phyloP scores from a whole-genome alignment of 2,113 vertebrate species.

The Syngnathus floridae region DNA sequence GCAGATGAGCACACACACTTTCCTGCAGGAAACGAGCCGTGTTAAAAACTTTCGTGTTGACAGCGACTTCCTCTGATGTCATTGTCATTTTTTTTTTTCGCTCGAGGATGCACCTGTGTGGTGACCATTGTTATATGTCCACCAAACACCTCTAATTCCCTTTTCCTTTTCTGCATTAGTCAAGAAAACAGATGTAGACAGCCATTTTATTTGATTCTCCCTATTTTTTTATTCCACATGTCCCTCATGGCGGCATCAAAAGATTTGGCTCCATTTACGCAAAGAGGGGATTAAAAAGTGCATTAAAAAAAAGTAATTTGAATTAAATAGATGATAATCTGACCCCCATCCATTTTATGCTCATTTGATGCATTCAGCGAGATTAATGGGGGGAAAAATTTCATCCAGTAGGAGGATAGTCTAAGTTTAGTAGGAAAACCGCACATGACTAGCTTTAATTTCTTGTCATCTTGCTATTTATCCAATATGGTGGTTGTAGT shows the following conservation, averaged over 20 bases:
- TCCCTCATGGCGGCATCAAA: conserved; percentile 32
- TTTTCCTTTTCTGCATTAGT: conserved; percentile 18
- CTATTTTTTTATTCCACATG: not conserved
- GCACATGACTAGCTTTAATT: too few relatives aligned
- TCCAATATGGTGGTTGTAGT: not conserved
- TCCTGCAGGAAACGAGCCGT: conserved; percentile 50
- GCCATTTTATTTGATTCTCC: not conserved
- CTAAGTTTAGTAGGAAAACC: not conserved
- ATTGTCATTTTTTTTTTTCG: conserved; percentile 20
- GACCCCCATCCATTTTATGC: conserved; percentile 30
- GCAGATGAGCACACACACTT: not conserved
- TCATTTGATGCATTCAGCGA: conserved; percentile 16
- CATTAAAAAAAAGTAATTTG: conserved; percentile 47
- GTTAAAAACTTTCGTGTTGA: conserved; percentile 7
- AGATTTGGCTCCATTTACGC: conserved; percentile 43
- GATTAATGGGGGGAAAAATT: not conserved
- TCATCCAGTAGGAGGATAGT: not conserved
- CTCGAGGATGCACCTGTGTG: conserved; percentile 67
- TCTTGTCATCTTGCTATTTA: too few relatives aligned
- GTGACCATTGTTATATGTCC: conserved; percentile 43
- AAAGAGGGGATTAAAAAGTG: conserved; percentile 45
- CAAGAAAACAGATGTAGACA: not conserved
- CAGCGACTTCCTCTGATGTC: conserved; percentile 63
- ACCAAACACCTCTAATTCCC: conserved; percentile 23
- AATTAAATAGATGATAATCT: conserved; percentile 55